Evolutionary conservation across 2,797 vertebrate species (phyloP).

Genomic region (Xiphophorus birchmanni): DNA sequence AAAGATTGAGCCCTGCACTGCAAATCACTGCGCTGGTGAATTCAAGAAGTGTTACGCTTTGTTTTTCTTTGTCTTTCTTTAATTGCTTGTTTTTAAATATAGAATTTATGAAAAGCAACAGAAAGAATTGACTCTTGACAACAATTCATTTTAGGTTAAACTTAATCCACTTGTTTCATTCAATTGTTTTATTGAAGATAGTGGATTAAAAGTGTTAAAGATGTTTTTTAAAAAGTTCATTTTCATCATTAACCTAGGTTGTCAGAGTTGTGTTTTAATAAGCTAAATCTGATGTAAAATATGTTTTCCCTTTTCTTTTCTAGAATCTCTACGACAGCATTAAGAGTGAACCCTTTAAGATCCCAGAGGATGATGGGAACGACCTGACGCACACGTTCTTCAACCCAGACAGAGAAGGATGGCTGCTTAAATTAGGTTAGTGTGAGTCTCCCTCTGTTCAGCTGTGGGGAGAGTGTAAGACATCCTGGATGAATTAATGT

Average conservation of each 20-base stretch:
- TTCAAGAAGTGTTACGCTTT: background rate
- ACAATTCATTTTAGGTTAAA: background rate
- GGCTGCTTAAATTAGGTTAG: slow-evolving; percentile 94
- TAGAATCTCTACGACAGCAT: slow-evolving; percentile 93
- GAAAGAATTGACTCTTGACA: background rate
- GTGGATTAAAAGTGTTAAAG: no score
- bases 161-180: background rate
- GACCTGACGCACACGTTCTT: slow-evolving; percentile 98
- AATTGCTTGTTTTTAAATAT: background rate
- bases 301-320: slow-evolving; percentile 7
- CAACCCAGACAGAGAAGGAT: slow-evolving; percentile 94
- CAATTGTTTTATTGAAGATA: no score
- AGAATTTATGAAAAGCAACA: background rate
- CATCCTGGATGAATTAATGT: slow-evolving; percentile 42
- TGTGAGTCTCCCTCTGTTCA: slow-evolving; percentile 30
- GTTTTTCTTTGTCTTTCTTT: background rate
- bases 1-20: slow-evolving; percentile 8
- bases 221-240: slow-evolving; percentile 2
- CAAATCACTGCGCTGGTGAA: background rate
- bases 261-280: background rate
- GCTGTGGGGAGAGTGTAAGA: slow-evolving; percentile 24
- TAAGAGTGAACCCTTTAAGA: slow-evolving; percentile 94
- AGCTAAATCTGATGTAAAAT: background rate
- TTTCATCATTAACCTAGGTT: slow-evolving; percentile 3
- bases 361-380: slow-evolving; percentile 96